Conservation (phyloP, 2,113 vertebrate species). For the Oncorhynchus gorbuscha region DNA sequence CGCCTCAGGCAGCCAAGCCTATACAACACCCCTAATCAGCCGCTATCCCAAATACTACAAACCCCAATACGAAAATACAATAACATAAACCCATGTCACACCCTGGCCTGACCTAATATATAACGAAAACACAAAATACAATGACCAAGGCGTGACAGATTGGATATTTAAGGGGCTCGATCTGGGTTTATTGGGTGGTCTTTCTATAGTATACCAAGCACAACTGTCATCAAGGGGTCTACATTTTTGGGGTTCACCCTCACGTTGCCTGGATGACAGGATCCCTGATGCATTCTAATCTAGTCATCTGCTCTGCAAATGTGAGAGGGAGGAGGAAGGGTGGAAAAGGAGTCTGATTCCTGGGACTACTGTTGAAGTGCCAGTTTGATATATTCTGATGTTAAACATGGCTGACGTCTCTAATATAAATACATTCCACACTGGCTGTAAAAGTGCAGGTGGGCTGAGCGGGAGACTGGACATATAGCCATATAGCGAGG, state of each 20-base stretch:
- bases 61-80: too few relatives aligned
- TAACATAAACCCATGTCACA: too few relatives aligned
- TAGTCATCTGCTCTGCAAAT: constrained; percentile 66
- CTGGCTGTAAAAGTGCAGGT: not conserved
- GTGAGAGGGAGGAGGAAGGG: constrained; percentile 15
- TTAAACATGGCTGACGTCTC: constrained; percentile 26
- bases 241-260: constrained; percentile 4
- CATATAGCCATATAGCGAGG: not conserved
- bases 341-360: constrained; percentile 10
- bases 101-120: too few relatives aligned
- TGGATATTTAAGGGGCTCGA: constrained; percentile 44
- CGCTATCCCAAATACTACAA: too few relatives aligned
- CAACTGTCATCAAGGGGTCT: not conserved
- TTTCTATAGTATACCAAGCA: constrained; percentile 10
- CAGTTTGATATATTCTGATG: constrained; percentile 23
- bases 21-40: too few relatives aligned
- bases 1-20: too few relatives aligned
- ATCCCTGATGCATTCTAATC: constrained; percentile 28
- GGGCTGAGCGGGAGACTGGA: not conserved
- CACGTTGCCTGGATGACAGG: constrained; percentile 24
- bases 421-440: not conserved
- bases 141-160: too few relatives aligned
- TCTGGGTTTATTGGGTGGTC: constrained; percentile 53
- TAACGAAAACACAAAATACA: too few relatives aligned
- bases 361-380: constrained; percentile 12